Conservation (phyloP, 2,797 vertebrate species). For the Propithecus deckenii region DNA sequence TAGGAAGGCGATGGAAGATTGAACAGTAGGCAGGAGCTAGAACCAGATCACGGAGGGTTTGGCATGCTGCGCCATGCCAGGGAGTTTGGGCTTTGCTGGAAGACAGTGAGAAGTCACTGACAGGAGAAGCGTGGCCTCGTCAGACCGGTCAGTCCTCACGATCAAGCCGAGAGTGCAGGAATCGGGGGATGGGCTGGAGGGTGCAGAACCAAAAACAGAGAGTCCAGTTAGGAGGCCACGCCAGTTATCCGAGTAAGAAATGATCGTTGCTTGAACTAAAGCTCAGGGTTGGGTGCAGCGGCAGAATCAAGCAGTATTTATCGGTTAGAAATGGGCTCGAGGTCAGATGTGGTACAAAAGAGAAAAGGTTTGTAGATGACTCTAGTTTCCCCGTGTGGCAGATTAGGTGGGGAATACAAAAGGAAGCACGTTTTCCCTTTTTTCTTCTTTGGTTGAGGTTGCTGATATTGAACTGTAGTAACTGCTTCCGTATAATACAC, state of each 20-base stretch:
- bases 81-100: not conserved
- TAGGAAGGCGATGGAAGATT: too few species aligned
- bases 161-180: rapidly evolving
- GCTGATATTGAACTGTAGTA: not conserved
- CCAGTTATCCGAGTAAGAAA: not conserved
- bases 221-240: not conserved
- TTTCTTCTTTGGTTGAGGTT: not conserved
- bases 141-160: too few species aligned
- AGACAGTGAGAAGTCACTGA: not conserved
- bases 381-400: not conserved
- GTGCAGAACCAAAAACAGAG: not conserved
- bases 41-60: too few species aligned
- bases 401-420: not conserved
- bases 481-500: rapidly evolving
- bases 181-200: too few species aligned
- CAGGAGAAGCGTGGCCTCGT: rapidly evolving
- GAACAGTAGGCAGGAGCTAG: not conserved
- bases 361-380: not conserved
- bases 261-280: not conserved
- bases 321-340: not conserved
- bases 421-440: not conserved
- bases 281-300: too few species aligned
- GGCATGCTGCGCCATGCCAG: rapidly evolving
- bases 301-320: not conserved
- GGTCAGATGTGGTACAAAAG: not conserved